Evolutionary conservation across 2,888 invertebrate species (phyloP).

Genomic region (Nemurella pictetii): DNA sequence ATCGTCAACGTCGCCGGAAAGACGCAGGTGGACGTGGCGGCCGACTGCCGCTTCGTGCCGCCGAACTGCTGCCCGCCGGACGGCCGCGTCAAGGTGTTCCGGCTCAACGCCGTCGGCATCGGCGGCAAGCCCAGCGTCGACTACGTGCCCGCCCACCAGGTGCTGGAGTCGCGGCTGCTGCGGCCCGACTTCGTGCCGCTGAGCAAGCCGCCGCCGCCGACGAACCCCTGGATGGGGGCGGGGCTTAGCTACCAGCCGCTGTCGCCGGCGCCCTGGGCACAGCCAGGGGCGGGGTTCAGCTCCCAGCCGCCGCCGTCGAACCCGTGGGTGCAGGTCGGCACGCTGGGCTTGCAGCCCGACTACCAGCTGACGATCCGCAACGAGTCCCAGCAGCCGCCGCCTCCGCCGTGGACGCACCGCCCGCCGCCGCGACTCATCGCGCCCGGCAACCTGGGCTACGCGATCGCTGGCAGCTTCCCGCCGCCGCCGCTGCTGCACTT

Average conservation of each 20-base stretch:
- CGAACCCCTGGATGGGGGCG: not conserved
- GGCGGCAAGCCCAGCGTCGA: slow-evolving; percentile 7
- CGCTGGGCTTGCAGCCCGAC: not conserved
- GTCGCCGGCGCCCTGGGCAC: not conserved
- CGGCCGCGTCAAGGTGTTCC: not conserved
- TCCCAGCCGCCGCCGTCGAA: not conserved
- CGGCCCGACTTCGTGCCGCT: not conserved
- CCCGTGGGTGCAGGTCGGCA: not conserved
- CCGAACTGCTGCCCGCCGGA: not conserved
- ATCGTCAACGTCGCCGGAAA: slow-evolving; percentile 13
- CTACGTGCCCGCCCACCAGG: not conserved
- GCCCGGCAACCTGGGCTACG: not conserved
- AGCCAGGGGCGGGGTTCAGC: not conserved
- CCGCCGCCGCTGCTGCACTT: not conserved
- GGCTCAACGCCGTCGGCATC: not conserved
- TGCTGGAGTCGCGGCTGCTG: not conserved
- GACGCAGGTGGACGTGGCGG: not conserved
- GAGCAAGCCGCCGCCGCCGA: not conserved
- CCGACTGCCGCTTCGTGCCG: not conserved
- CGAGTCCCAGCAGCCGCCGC: not conserved
- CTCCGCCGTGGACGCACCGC: not conserved
- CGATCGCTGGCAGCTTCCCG: not conserved
- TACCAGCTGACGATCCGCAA: not conserved
- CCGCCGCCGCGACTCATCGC: not conserved
- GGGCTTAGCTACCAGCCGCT: not conserved